These are phyloP conservation scores for Centrocercus urophasianus DNA, from an alignment of 2,113 vertebrate genomes.

Conservation along the genomic window DNA sequence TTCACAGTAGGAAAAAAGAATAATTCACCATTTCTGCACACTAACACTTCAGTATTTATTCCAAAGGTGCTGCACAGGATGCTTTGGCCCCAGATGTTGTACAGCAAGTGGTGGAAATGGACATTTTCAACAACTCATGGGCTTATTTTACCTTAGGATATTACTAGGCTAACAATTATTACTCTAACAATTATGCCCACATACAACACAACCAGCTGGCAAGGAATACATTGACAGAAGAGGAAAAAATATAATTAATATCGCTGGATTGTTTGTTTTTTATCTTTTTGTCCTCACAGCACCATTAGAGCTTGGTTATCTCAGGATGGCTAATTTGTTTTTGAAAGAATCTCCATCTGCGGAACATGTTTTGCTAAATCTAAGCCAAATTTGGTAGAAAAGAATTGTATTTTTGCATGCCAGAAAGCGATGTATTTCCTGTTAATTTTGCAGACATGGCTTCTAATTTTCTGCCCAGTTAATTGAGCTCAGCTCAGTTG, in stretches of 20 bases:
- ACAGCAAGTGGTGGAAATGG: background rate
- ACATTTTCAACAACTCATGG: background rate
- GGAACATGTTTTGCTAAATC: constrained; percentile 2
- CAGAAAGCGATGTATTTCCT: background rate
- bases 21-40: background rate
- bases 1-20: background rate
- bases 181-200: background rate
- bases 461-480: constrained; percentile 13
- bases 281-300: background rate
- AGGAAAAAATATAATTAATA: background rate
- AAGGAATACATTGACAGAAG: background rate
- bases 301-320: background rate
- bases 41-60: background rate
- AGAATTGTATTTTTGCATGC: background rate
- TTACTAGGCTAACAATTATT: background rate
- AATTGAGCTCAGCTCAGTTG: background rate
- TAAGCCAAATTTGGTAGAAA: constrained; percentile 20
- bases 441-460: background rate
- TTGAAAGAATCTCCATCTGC: constrained; percentile 30
- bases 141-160: background rate
- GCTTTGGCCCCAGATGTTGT: background rate
- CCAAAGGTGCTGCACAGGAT: background rate
- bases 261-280: background rate
- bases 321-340: background rate
- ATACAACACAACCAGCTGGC: background rate